Base-by-base conservation (phyloP, 2,113 vertebrate genomes). In the Poeciliopsis turrubarensis region DNA sequence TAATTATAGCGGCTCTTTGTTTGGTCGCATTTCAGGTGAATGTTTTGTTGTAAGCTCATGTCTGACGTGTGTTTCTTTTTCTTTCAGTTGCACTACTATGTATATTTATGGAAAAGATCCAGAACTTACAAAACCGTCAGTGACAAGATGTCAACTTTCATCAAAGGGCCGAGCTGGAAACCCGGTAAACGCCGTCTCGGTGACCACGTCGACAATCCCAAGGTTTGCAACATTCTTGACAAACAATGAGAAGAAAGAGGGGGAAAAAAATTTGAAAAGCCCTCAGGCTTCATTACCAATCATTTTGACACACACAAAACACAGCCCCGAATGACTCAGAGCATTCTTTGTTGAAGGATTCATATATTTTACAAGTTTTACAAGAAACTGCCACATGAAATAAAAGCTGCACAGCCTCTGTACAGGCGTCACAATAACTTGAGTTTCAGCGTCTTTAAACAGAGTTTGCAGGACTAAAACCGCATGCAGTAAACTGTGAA, bases 111-210 rank as follows among this genome's bases (percentile, higher is more conserved):
- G 95, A 93, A 68, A 15, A 94, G 34, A 0, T 95, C 96, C 85
- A 93, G 91, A 87, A 79, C 72, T 63, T 96, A 92, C 82, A 90
- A 94, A 82, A 95, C 92, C 67, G 87, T 96, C 81, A 77, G 74
- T 84, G 88, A 96, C 88, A 98, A 97, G 86, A 68, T 98, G 80
- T 96, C 93, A 73, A 93, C 97, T 70, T 91, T 97, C 90, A 84
- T 96, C 87, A 98, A 97, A 68, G 97, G 97, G 60, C 97, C 97
- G 14, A 95, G 97, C 75, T 99, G 97, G 97, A 89, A 78, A 83
- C 97, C 96, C 57, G 97, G 96, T 74, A 96, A 97, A 94, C 87
- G 93, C 83, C 95, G 96, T 76, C 94, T 97, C 75, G 97, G 97
- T 25, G 92, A 97, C 85, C 93, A 87, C 86, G 89, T 83, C 34